These are phyloP conservation scores for Syngnathus rostellatus DNA, from an alignment of 2,797 vertebrate species.

Conservation along the genomic window DNA sequence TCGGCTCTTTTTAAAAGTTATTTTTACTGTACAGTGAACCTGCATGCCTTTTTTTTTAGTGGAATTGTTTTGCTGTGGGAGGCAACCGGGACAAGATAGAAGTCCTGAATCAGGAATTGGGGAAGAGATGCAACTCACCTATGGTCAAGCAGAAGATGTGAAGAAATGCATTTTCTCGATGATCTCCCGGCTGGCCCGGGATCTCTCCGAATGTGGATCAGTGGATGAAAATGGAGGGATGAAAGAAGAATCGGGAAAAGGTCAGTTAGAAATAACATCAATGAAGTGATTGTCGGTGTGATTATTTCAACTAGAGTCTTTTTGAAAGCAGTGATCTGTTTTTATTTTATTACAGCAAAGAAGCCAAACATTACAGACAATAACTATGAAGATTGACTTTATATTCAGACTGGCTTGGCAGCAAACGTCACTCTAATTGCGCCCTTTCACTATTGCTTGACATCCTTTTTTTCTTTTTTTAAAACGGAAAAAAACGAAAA, in stretches of 20 bases:
- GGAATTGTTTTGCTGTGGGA: no score
- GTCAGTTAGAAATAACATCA: neutral
- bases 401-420: slow-evolving; percentile 44
- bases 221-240: neutral
- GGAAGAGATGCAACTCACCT: neutral
- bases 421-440: slow-evolving; percentile 26
- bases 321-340: slow-evolving; percentile 58
- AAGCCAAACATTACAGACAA: slow-evolving; percentile 71
- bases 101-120: no score
- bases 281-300: neutral
- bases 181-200: no score
- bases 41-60: no score
- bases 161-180: no score
- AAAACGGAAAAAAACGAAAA: slow-evolving; percentile 26
- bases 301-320: slow-evolving; percentile 17
- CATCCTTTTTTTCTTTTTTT: slow-evolving; percentile 18
- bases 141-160: no score
- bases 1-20: no score
- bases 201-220: no score
- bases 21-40: no score
- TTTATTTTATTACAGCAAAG: slow-evolving; percentile 66
- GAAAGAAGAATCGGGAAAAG: neutral
- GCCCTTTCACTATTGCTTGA: neutral
- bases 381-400: slow-evolving; percentile 57
- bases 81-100: no score